A percentile compares a stretch with the other conserved stretches of the same genome.
Evolutionary conservation across 2,888 invertebrate genomes (phyloP).

Genomic region (Ramazzottius varieornatus): DNA sequence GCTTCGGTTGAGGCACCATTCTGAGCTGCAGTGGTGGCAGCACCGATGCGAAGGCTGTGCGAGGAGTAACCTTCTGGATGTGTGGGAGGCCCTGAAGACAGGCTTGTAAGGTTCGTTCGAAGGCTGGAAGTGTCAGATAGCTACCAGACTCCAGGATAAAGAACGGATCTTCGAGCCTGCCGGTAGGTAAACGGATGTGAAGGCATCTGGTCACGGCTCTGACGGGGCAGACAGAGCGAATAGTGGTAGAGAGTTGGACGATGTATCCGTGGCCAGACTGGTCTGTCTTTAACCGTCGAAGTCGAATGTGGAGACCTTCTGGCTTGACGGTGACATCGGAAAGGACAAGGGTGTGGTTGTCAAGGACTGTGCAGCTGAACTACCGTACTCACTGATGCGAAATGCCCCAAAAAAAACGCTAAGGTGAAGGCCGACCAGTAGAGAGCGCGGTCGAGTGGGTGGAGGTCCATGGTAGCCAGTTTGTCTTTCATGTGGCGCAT

Average conservation of each 20-base stretch:
- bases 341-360: not conserved
- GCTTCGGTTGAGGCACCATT: not conserved
- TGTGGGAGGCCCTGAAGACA: no score
- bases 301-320: not conserved
- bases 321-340: not conserved
- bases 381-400: not conserved
- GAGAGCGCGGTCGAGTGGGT: not conserved
- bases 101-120: no score
- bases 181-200: not conserved
- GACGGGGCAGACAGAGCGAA: not conserved
- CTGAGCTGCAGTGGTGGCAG: not conserved
- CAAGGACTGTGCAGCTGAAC: not conserved
- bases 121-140: not conserved
- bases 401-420: conserved; percentile 3
- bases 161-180: not conserved
- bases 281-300: not conserved
- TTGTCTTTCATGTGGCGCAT: not conserved
- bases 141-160: not conserved
- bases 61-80: not conserved
- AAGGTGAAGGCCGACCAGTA: not conserved
- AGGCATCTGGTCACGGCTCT: not conserved
- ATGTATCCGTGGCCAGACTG: not conserved
- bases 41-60: not conserved
- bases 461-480: not conserved
- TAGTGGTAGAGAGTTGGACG: not conserved